phyloP scores from a whole-genome alignment of 1,140 invertebrate species.

The Drosophila triauraria region DNA sequence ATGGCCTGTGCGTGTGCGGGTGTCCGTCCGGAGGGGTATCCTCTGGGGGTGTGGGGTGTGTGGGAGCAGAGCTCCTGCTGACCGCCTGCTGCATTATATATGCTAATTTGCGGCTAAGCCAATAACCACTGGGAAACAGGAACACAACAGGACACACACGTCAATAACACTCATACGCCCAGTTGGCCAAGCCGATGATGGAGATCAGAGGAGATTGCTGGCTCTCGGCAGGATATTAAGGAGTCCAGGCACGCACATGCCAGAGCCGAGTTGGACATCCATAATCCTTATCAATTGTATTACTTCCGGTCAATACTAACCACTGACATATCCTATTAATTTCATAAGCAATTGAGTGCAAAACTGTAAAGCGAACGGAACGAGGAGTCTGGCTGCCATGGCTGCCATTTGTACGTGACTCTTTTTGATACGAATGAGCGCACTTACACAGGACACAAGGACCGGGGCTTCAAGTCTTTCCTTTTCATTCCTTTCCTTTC shows the following conservation, averaged over 20 bases:
- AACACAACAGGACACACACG: constrained; percentile 45
- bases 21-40: background rate
- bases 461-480: constrained; percentile 51
- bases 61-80: background rate
- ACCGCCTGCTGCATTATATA: constrained; percentile 53
- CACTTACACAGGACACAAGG: constrained; percentile 74
- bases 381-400: constrained; percentile 41
- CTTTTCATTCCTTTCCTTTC: constrained; percentile 25
- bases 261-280: constrained; percentile 54
- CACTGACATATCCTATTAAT: constrained; percentile 84
- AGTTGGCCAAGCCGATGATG: constrained; percentile 71
- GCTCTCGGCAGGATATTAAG: constrained; percentile 38
- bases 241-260: constrained; percentile 29
- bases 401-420: constrained; percentile 68
- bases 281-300: constrained; percentile 84
- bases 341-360: constrained; percentile 84
- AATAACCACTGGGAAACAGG: constrained; percentile 50
- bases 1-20: constrained; percentile 7
- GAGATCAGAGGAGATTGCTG: background rate
- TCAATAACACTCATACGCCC: constrained; percentile 81
- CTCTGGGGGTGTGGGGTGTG: background rate
- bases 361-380: constrained; percentile 75
- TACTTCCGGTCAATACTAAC: constrained; percentile 84
- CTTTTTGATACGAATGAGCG: constrained; percentile 78
- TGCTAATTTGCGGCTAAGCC: constrained; percentile 62